Conservation (phyloP, 1,140 invertebrate genomes). For the Lepidotrigona ventralis region DNA sequence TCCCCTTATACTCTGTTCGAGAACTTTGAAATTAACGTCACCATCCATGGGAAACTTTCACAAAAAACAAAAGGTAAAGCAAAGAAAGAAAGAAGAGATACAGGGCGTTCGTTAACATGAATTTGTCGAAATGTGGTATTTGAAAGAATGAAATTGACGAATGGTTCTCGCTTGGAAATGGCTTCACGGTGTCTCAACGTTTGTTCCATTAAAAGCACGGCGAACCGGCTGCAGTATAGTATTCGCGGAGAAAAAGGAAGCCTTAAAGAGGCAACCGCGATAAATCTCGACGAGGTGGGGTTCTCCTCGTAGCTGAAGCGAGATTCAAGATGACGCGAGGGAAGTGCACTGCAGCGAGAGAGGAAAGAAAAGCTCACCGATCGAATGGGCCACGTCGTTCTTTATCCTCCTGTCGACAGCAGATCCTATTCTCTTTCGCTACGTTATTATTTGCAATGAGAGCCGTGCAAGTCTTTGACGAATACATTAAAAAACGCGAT, state of each 20-base stretch:
- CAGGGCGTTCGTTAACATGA: neutral
- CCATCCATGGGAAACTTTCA: too few species aligned
- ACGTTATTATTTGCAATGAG: neutral
- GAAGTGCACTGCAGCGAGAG: constrained; percentile 42
- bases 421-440: neutral
- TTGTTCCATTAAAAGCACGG: constrained; percentile 60
- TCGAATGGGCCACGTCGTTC: neutral
- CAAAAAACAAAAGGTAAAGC: too few species aligned
- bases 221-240: constrained; percentile 53
- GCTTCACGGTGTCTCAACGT: constrained; percentile 53
- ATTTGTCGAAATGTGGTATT: constrained; percentile 19
- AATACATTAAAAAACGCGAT: neutral
- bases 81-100: too few species aligned
- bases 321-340: constrained; percentile 45
- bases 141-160: constrained; percentile 8
- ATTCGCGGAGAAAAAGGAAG: constrained; percentile 46
- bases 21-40: too few species aligned
- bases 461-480: neutral
- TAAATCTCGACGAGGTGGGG: constrained; percentile 60
- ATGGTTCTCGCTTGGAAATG: too few species aligned
- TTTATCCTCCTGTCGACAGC: constrained; percentile 13
- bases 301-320: constrained; percentile 23
- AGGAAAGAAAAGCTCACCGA: constrained; percentile 11
- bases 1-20: too few species aligned
- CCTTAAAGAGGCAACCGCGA: constrained; percentile 58